Conservation (phyloP, 2,888 invertebrate genomes). For the Anoncus sp. region DNA sequence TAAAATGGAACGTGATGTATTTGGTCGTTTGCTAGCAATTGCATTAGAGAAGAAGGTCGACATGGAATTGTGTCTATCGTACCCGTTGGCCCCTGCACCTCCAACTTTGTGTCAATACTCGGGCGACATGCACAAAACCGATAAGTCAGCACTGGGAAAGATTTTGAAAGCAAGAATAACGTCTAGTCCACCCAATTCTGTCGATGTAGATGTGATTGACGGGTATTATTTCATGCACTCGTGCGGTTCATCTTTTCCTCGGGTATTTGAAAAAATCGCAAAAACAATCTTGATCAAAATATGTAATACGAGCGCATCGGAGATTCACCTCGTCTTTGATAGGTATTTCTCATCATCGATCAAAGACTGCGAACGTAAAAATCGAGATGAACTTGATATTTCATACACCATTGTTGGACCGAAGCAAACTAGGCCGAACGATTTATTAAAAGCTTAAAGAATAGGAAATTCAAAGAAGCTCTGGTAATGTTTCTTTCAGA, state of each 20-base stretch:
- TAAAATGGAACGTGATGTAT: constrained; percentile 72
- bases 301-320: constrained; percentile 66
- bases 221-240: constrained; percentile 70
- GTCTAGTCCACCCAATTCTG: constrained; percentile 33
- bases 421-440: background rate
- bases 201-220: constrained; percentile 71
- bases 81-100: constrained; percentile 65
- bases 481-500: background rate
- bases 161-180: constrained; percentile 56
- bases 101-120: constrained; percentile 48
- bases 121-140: constrained; percentile 58
- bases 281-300: constrained; percentile 73
- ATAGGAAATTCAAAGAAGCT: background rate
- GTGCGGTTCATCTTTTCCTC: constrained; percentile 69
- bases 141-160: constrained; percentile 50
- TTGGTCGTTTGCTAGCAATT: constrained; percentile 72
- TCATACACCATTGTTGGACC: background rate
- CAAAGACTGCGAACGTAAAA: background rate
- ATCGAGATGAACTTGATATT: background rate
- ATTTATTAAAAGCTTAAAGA: background rate
- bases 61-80: constrained; percentile 72
- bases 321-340: constrained; percentile 74
- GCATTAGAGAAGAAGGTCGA: constrained; percentile 71
- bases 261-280: constrained; percentile 72
- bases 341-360: background rate